Conservation (phyloP, 1,140 invertebrate genomes). For the Drosophila lini region DNA sequence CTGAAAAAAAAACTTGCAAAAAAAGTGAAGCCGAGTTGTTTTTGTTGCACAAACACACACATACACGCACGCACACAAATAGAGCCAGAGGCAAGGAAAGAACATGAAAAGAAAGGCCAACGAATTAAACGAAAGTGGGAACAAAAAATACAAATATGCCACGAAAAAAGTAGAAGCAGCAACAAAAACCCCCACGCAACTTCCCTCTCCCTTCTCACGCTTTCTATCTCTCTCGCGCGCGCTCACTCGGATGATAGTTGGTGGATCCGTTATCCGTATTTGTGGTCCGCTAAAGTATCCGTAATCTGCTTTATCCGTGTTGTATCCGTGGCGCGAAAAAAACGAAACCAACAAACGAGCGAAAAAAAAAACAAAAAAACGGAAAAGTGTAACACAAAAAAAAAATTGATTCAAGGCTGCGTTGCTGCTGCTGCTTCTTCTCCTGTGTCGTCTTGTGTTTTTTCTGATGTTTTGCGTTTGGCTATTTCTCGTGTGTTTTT, state of each 20-base stretch:
- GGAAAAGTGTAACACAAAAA: constrained; percentile 26
- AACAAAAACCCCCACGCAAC: constrained; percentile 32
- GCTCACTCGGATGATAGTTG: constrained; percentile 19
- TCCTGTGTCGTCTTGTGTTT: constrained; percentile 7
- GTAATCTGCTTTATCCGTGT: constrained; percentile 30
- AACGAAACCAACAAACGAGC: neutral
- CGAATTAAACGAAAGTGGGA: constrained; percentile 38
- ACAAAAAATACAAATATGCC: constrained; percentile 55
- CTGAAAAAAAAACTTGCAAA: constrained; percentile 28
- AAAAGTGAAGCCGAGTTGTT: constrained; percentile 6
- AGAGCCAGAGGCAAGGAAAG: constrained; percentile 11
- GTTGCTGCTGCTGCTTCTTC: constrained; percentile 11
- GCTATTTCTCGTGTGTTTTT: constrained; percentile 19
- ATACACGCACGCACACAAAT: neutral
- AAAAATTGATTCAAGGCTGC: constrained; percentile 45
- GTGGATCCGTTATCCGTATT: constrained; percentile 15
- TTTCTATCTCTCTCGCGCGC: constrained; percentile 5
- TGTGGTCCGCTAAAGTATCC: constrained; percentile 11
- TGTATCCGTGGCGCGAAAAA: constrained; percentile 47
- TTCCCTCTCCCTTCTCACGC: constrained; percentile 8
- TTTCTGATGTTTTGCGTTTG: constrained; percentile 30
- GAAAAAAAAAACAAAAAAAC: constrained; percentile 9
- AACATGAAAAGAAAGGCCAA: constrained; percentile 23
- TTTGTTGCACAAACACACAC: constrained; percentile 22
- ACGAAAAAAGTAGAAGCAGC: constrained; percentile 53